phyloP scores from a whole-genome alignment of 2,797 vertebrate genomes.

The Poecile montanus region DNA sequence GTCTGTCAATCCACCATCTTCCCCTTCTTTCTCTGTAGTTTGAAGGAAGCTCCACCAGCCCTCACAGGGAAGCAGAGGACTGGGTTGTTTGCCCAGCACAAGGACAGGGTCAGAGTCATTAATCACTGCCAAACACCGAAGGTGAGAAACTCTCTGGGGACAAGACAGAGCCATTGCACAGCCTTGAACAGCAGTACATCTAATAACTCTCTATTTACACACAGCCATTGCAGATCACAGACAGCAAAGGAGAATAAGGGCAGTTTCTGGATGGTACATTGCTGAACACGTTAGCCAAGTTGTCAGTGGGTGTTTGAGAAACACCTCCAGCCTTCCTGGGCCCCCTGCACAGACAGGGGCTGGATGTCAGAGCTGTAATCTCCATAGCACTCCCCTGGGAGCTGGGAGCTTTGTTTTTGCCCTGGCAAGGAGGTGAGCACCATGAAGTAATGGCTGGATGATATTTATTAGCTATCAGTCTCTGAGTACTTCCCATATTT shows the following conservation, averaged over 20 bases:
- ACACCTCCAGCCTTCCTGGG: neutral
- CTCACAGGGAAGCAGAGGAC: neutral
- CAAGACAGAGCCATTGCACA: neutral
- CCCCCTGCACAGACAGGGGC: neutral
- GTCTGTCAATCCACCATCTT: neutral
- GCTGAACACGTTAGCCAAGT: neutral
- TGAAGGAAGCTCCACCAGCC: neutral
- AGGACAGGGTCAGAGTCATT: neutral
- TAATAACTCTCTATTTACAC: neutral
- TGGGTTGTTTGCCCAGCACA: neutral
- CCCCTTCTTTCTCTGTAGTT: neutral
- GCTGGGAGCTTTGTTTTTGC: neutral
- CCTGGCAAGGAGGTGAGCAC: neutral
- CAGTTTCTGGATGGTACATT: neutral
- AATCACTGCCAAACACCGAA: fast-evolving
- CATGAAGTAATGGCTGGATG: neutral
- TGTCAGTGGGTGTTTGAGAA: neutral
- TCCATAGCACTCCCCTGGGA: neutral
- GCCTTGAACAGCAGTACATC: neutral
- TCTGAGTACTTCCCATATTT: neutral
- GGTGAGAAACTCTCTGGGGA: neutral
- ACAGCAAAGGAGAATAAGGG: neutral
- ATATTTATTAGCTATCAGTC: neutral
- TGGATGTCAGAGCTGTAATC: neutral
- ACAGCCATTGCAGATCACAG: neutral